Conservation (phyloP, 2,113 vertebrate species). For the Todiramphus saurophagus region DNA sequence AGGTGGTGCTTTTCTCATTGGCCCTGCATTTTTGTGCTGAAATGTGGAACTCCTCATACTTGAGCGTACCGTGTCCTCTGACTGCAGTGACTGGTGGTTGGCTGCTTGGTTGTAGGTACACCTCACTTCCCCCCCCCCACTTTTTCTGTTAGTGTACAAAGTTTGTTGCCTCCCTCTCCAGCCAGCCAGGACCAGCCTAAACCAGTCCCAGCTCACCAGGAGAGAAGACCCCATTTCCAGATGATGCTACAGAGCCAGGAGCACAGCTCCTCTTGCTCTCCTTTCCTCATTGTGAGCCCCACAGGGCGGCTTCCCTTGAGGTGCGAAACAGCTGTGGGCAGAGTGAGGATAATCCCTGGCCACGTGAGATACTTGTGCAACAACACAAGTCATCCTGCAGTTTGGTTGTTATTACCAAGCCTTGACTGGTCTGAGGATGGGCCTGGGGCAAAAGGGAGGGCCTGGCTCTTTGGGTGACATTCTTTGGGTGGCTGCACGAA, state of each 20-base stretch:
- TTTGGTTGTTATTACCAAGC: background rate
- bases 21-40: background rate
- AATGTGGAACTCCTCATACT: background rate
- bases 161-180: background rate
- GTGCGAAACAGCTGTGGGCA: background rate
- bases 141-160: background rate
- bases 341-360: background rate
- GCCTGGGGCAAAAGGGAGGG: constrained; percentile 17
- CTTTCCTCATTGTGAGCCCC: background rate
- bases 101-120: background rate
- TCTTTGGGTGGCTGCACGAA: constrained; percentile 11
- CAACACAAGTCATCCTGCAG: background rate
- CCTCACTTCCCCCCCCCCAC: background rate
- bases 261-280: background rate
- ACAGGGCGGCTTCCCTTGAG: background rate
- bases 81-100: background rate
- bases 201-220: background rate
- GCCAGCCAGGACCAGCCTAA: background rate
- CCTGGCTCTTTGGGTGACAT: background rate
- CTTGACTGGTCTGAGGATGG: background rate
- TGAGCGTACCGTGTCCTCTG: background rate
- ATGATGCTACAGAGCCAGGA: background rate
- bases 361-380: background rate
- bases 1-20: background rate
- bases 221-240: background rate